phyloP scores from a whole-genome alignment of 2,888 invertebrate genomes.

The Trachelus troglodyta region DNA sequence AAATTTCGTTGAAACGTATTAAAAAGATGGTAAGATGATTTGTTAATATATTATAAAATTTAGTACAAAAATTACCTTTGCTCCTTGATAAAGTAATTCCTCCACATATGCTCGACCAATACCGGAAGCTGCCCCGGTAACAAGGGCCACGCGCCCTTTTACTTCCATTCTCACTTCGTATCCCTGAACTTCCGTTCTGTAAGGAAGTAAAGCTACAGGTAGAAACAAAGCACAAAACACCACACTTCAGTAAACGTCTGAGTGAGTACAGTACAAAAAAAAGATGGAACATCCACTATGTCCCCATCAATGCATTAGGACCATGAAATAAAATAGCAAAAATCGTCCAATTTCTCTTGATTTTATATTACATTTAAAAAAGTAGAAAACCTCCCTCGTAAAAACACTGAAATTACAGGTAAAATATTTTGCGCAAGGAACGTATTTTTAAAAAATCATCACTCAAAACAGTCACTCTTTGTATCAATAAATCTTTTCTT shows the following conservation, averaged over 20 bases:
- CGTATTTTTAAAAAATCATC: neutral
- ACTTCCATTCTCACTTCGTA: conserved; percentile 71
- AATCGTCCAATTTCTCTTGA: neutral
- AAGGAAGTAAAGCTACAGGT: neutral
- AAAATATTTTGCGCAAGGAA: neutral
- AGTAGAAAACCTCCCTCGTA: neutral
- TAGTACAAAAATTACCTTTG: conserved; percentile 71
- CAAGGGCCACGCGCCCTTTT: conserved; percentile 79
- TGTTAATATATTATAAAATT: neutral
- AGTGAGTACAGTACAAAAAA: neutral
- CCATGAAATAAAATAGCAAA: neutral
- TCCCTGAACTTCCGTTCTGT: neutral
- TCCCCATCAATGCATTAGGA: neutral
- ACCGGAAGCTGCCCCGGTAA: conserved; percentile 80
- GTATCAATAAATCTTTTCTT: neutral
- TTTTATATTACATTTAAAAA: neutral
- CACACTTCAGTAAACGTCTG: neutral
- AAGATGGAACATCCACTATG: neutral
- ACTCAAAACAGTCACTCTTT: neutral
- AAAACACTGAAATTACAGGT: neutral
- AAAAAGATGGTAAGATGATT: neutral
- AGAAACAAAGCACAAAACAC: neutral
- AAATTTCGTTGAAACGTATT: neutral
- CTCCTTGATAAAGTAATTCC: conserved; percentile 78
- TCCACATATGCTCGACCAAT: conserved; percentile 80